These are phyloP conservation scores for Callithrix jacchus DNA, from an alignment of 2,113 vertebrate species.

Conservation along the genomic window DNA sequence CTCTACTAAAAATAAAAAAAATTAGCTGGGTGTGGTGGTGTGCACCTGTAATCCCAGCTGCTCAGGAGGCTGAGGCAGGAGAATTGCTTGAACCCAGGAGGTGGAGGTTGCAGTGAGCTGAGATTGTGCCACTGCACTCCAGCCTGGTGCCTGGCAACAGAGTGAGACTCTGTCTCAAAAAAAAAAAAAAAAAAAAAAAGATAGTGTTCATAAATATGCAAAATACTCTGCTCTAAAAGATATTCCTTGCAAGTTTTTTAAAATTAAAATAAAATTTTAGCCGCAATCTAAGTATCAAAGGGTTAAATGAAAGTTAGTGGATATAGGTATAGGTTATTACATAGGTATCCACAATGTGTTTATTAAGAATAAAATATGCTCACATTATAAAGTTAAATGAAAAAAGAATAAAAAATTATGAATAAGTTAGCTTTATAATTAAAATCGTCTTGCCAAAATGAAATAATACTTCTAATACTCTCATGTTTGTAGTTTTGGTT, in stretches of 20 bases:
- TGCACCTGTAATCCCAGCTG: too few relatives aligned
- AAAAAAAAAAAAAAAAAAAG: neutral
- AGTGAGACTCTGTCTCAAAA: too few relatives aligned
- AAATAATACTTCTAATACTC: conserved; percentile 7
- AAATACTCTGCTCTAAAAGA: neutral
- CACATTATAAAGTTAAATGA: neutral
- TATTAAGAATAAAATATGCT: neutral
- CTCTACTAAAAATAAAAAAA: too few relatives aligned
- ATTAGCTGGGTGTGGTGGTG: too few relatives aligned
- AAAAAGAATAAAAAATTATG: conserved; percentile 1
- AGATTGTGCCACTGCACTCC: too few relatives aligned
- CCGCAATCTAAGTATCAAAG: neutral
- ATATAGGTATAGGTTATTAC: neutral
- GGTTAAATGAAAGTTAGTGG: neutral
- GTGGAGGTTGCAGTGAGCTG: too few relatives aligned
- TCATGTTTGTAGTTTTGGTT: neutral
- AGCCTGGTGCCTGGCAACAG: too few relatives aligned
- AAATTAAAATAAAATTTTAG: neutral
- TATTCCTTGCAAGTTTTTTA: neutral
- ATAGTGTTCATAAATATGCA: neutral
- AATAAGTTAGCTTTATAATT: conserved; percentile 1
- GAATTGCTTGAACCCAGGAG: too few relatives aligned
- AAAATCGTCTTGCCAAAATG: neutral
- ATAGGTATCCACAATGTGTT: neutral
- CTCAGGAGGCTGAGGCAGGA: too few relatives aligned